Percentiles rank a stretch among this genome's conserved stretches.
These are phyloP conservation scores for Macrotis lagotis DNA, from an alignment of 2,113 vertebrate species.

Conservation along the genomic window DNA sequence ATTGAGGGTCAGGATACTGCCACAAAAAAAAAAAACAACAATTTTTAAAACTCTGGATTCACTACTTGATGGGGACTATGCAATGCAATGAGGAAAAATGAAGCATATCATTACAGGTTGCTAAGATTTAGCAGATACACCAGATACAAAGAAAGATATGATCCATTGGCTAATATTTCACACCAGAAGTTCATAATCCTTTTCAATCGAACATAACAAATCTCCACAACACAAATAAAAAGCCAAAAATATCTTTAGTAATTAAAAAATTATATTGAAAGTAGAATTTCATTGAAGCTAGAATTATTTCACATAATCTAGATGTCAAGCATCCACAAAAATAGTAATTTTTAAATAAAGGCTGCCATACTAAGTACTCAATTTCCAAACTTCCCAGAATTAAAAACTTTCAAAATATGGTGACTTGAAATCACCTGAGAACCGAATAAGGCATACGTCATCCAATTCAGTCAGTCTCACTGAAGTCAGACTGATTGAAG, in stretches of 20 bases:
- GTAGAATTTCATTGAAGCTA: background rate
- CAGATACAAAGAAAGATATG: background rate
- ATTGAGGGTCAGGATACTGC: background rate
- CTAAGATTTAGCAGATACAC: background rate
- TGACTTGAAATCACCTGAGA: background rate
- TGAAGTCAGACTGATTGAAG: no score
- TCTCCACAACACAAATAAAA: background rate
- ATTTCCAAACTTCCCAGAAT: background rate
- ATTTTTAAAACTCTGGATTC: background rate
- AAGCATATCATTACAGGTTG: background rate
- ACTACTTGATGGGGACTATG: background rate
- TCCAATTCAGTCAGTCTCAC: background rate
- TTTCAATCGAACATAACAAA: background rate
- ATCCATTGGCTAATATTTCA: background rate
- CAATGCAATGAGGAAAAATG: background rate
- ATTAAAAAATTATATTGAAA: background rate
- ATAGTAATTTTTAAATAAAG: background rate
- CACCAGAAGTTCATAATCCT: background rate
- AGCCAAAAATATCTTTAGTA: background rate
- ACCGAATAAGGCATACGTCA: background rate
- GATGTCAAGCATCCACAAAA: background rate
- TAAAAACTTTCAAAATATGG: background rate
- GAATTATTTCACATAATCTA: background rate
- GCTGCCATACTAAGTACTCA: background rate
- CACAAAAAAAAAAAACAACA: background rate